A percentile compares a stretch with the other conserved stretches of the same genome.
These are phyloP conservation scores for Ibycter americanus DNA, from an alignment of 2,797 vertebrate genomes.

Conservation along the genomic window DNA sequence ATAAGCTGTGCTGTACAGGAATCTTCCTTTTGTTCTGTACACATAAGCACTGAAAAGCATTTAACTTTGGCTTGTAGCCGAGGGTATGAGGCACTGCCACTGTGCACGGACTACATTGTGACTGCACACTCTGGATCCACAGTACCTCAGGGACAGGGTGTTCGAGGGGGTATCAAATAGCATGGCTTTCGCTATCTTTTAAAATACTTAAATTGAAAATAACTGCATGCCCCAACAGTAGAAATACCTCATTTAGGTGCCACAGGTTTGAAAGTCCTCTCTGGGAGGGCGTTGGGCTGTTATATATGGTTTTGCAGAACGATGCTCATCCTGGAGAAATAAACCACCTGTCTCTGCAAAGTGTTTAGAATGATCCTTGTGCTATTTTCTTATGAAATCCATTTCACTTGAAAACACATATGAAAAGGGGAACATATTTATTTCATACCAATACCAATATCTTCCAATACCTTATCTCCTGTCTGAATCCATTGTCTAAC, in stretches of 20 bases:
- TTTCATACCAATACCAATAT: background rate
- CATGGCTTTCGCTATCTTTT: background rate
- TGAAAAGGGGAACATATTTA: background rate
- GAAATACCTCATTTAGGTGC: background rate
- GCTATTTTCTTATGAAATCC: background rate
- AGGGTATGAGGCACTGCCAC: background rate
- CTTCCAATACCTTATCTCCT: background rate
- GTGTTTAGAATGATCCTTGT: background rate
- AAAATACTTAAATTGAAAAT: background rate
- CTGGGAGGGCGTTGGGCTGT: background rate
- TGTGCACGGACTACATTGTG: accelerated
- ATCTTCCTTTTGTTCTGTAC: background rate
- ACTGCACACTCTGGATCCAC: background rate
- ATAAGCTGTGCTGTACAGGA: background rate
- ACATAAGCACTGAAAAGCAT: background rate
- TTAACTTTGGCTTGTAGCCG: background rate
- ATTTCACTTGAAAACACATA: background rate
- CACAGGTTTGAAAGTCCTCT: background rate
- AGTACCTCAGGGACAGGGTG: background rate
- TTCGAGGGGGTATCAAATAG: background rate
- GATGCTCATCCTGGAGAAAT: background rate
- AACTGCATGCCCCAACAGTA: background rate
- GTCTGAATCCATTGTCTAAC: background rate
- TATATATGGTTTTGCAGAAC: background rate
- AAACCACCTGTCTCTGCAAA: background rate